Conservation (phyloP, 2,888 invertebrate genomes). For the Trileptium ribeirensis region DNA sequence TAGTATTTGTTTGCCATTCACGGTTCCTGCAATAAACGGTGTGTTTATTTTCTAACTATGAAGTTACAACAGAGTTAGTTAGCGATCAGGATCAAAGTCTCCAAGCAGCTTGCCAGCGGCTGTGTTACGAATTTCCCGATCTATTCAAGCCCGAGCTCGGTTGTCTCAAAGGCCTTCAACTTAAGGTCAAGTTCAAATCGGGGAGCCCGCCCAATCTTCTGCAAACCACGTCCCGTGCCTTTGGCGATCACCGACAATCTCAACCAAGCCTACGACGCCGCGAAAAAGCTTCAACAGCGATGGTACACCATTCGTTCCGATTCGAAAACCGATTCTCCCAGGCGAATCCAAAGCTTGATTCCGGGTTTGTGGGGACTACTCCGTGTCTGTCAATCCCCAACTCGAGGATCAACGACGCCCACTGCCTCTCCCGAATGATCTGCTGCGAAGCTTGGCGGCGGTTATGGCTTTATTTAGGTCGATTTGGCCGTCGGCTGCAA, state of each 20-base stretch:
- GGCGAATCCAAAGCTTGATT: not conserved
- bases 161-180: not conserved
- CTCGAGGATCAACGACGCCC: constrained; percentile 4
- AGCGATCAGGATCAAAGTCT: too few species aligned
- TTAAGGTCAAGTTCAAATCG: constrained; percentile 2
- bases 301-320: not conserved
- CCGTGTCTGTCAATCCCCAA: constrained; percentile 1
- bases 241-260: not conserved
- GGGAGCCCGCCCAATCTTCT: not conserved
- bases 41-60: too few species aligned
- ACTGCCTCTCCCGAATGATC: not conserved
- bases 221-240: not conserved
- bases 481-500: not conserved
- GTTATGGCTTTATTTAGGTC: not conserved
- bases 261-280: not conserved
- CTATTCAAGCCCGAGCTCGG: not conserved
- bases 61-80: too few species aligned
- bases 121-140: not conserved
- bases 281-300: not conserved
- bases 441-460: not conserved
- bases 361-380: constrained; percentile 13
- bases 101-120: not conserved
- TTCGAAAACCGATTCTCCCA: not conserved
- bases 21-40: too few species aligned
- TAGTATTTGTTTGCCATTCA: too few species aligned